Evolutionary conservation across 2,888 invertebrate genomes (phyloP).

Genomic region (Nomada ferruginata): DNA sequence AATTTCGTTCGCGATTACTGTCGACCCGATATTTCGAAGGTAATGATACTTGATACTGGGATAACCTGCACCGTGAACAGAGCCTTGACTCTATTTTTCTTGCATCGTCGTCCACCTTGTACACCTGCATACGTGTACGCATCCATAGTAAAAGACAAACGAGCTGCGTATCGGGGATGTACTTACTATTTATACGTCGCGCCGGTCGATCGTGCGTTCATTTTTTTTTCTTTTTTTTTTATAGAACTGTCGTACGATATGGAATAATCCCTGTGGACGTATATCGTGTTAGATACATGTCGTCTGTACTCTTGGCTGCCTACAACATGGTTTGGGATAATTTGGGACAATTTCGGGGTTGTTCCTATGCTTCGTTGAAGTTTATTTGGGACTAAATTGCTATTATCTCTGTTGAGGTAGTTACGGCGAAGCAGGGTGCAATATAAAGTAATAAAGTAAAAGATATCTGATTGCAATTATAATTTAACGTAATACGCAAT

Average conservation of each 20-base stretch:
- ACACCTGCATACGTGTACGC: conserved; percentile 13
- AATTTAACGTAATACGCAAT: no score
- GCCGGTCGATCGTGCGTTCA: conserved; percentile 57
- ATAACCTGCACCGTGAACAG: background rate
- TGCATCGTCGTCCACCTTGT: background rate
- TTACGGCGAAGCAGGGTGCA: no score
- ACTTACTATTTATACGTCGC: conserved; percentile 60
- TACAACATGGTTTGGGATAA: background rate
- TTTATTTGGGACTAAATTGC: background rate
- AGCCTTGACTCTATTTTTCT: conserved; percentile 9
- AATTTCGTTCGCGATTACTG: conserved; percentile 5
- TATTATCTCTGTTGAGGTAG: background rate
- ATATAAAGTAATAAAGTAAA: no score
- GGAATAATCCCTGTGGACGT: conserved; percentile 54
- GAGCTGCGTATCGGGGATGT: conserved; percentile 57
- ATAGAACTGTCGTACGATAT: conserved; percentile 49
- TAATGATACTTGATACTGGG: conserved; percentile 6
- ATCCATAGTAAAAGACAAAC: conserved; percentile 37
- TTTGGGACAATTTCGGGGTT: background rate
- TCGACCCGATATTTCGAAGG: background rate
- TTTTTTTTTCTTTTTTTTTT: conserved; percentile 37
- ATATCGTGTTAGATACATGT: conserved; percentile 8
- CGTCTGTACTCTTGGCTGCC: background rate
- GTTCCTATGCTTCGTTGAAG: conserved; percentile 4
- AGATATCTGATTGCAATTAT: no score